phyloP scores from a whole-genome alignment of 2,888 invertebrate genomes.

The Oligia fasciuncula region DNA sequence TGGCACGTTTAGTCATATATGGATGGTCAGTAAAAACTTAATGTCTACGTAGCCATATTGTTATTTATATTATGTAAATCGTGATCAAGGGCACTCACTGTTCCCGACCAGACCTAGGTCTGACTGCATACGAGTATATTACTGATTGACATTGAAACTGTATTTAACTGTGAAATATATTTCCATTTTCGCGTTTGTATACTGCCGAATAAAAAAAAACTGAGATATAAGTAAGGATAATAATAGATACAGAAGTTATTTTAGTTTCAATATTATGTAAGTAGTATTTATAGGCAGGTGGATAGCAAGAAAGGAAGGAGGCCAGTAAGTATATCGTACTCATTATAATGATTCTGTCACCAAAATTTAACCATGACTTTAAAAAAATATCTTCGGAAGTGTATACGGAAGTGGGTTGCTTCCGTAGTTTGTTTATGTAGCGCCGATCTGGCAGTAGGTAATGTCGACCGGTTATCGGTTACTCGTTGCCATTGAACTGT shows the following conservation, averaged over 20 bases:
- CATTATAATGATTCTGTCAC: slow-evolving; percentile 35
- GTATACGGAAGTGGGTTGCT: slow-evolving; percentile 73
- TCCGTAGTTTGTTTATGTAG: slow-evolving; percentile 69
- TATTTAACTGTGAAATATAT: background rate
- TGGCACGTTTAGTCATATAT: slow-evolving; percentile 23
- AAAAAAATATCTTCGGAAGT: slow-evolving; percentile 77
- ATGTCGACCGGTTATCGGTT: slow-evolving; percentile 71
- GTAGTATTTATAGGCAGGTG: background rate
- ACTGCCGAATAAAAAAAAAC: background rate
- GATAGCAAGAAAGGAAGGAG: no score
- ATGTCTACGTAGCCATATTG: slow-evolving; percentile 32
- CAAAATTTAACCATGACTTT: slow-evolving; percentile 73
- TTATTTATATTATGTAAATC: slow-evolving; percentile 49
- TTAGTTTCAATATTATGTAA: background rate
- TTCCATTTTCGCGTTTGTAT: background rate
- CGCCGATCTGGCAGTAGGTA: slow-evolving; percentile 59
- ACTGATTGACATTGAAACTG: slow-evolving; percentile 13
- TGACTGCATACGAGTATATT: slow-evolving; percentile 26
- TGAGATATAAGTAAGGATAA: background rate
- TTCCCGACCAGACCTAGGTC: background rate
- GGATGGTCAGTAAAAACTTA: slow-evolving; percentile 35
- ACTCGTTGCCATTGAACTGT: slow-evolving; percentile 74
- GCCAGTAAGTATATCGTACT: background rate
- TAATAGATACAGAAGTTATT: background rate
- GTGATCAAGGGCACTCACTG: slow-evolving; percentile 42